Percentiles rank a stretch among this genome's conserved stretches.
Evolutionary conservation across 2,797 vertebrate species (phyloP).

Genomic region (Crenichthys baileyi): DNA sequence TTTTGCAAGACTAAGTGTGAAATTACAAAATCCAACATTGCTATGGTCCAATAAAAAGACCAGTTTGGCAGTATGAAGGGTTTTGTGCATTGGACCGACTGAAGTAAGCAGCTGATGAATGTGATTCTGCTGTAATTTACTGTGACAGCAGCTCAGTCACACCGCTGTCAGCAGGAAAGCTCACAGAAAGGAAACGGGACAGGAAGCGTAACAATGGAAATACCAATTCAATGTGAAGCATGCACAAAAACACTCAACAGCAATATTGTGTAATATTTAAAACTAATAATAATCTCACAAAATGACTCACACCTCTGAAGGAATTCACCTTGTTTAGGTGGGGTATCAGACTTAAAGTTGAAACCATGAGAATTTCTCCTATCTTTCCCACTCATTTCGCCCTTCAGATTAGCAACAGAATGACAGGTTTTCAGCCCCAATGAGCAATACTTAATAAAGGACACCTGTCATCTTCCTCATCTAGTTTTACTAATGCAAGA

Average conservation of each 20-base stretch:
- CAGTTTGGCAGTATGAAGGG: neutral
- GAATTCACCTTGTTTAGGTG: neutral
- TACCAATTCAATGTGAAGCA: constrained; percentile 54
- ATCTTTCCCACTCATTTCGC: neutral
- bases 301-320: constrained; percentile 38
- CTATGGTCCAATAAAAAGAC: neutral
- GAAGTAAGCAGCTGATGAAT: neutral
- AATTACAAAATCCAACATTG: neutral
- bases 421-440: neutral
- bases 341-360: neutral
- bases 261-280: constrained; percentile 39
- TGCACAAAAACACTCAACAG: neutral
- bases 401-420: neutral
- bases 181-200: constrained; percentile 66
- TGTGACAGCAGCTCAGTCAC: constrained; percentile 22
- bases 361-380: neutral
- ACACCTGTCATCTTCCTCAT: neutral
- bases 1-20: neutral
- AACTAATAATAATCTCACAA: constrained; percentile 34
- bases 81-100: neutral
- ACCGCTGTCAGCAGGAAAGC: constrained; percentile 50
- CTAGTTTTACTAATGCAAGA: neutral
- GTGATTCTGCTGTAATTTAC: constrained; percentile 9
- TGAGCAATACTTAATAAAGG: neutral
- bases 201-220: constrained; percentile 74